phyloP scores from a whole-genome alignment of 2,888 invertebrate species.

The Imbricaverruca yamaguchii region DNA sequence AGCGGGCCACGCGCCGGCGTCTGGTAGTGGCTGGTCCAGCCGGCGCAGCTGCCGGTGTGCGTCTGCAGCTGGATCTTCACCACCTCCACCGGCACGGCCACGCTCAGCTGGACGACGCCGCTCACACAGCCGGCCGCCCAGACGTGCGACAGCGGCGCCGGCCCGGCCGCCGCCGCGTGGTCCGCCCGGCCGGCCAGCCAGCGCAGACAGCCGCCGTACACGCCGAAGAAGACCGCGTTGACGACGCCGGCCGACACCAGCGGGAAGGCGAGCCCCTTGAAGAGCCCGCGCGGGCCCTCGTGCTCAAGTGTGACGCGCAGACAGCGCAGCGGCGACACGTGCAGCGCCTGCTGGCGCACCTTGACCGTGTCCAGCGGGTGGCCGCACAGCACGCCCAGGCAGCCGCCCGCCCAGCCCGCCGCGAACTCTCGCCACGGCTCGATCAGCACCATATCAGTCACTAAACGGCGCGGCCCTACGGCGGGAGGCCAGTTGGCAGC shows the following conservation, averaged over 20 bases:
- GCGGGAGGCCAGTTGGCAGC: too few species aligned
- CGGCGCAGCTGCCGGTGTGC: too few species aligned
- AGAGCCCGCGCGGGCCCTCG: slow-evolving; percentile 48
- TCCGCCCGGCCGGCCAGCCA: slow-evolving; percentile 24
- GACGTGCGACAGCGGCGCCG: slow-evolving; percentile 39
- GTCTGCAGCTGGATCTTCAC: slow-evolving; percentile 60
- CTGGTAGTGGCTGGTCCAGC: background rate
- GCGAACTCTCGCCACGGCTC: slow-evolving; percentile 11
- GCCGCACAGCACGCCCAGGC: slow-evolving; percentile 52
- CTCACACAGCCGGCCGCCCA: slow-evolving; percentile 54
- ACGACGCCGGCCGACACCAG: slow-evolving; percentile 56
- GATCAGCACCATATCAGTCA: background rate
- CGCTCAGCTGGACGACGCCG: slow-evolving; percentile 51
- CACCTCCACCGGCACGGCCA: slow-evolving; percentile 59
- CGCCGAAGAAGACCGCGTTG: slow-evolving; percentile 60
- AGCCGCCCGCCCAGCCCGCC: slow-evolving; percentile 19
- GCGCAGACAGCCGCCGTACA: slow-evolving; percentile 48
- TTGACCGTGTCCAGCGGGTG: slow-evolving; percentile 66
- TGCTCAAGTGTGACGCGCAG: slow-evolving; percentile 24
- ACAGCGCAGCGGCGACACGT: slow-evolving; percentile 25
- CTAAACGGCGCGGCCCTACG: background rate
- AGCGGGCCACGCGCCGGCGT: slow-evolving; percentile 42
- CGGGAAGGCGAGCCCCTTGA: slow-evolving; percentile 60
- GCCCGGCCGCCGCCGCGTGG: slow-evolving; percentile 3
- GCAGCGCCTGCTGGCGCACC: slow-evolving; percentile 54